phyloP scores from a whole-genome alignment of 2,888 invertebrate genomes.

The Cosmorhoe ocellata region DNA sequence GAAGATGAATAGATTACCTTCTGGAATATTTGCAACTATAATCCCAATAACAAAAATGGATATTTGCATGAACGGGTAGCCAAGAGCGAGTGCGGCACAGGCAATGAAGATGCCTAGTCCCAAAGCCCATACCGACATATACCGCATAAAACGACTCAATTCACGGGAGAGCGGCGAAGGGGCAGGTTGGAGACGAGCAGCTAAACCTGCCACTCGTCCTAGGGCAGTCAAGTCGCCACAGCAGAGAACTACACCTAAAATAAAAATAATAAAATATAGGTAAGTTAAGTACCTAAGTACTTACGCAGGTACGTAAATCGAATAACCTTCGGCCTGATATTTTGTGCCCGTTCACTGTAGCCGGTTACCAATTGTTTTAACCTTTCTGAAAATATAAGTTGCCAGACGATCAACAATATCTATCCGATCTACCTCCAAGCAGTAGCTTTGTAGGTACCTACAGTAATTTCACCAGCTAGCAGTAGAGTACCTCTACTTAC shows the following conservation, averaged over 20 bases:
- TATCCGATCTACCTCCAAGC: no score
- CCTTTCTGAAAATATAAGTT: no score
- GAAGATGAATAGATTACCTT: no score
- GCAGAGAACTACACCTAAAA: conserved; percentile 88
- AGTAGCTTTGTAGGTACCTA: no score
- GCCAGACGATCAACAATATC: no score
- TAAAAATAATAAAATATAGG: neutral
- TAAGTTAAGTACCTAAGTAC: no score
- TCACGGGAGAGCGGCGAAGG: conserved; percentile 98
- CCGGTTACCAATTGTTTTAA: no score
- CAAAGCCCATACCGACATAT: conserved; percentile 96
- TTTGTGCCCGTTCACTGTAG: no score
- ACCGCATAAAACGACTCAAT: conserved; percentile 97
- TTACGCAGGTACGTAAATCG: no score
- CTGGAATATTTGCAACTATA: conserved; percentile 99
- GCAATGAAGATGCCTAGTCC: conserved; percentile 97
- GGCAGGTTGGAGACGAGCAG: conserved; percentile 94
- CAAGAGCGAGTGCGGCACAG: conserved; percentile 94
- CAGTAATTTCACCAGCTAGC: no score
- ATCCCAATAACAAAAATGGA: conserved; percentile 98
- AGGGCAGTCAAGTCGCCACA: conserved; percentile 92
- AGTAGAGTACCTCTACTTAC: no score
- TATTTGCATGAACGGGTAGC: conserved; percentile 98
- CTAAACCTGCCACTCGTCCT: conserved; percentile 96
- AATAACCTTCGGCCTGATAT: no score